Evolutionary conservation across 2,888 invertebrate genomes (phyloP).

Genomic region (Crematogaster levior): DNA sequence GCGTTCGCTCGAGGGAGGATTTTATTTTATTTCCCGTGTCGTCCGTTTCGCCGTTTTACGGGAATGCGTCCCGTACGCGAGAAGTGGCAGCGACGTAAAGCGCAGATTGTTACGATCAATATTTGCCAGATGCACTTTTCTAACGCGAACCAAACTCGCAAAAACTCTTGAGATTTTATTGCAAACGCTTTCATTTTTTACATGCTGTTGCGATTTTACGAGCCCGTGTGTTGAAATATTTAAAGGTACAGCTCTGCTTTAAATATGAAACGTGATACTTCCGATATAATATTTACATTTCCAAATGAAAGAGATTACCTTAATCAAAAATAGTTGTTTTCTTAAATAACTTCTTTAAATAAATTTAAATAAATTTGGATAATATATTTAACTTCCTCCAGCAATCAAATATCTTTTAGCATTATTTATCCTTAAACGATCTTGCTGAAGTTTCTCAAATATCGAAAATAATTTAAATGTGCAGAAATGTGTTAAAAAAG

Average conservation of each 20-base stretch:
- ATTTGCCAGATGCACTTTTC: constrained; percentile 51
- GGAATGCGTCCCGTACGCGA: constrained; percentile 9
- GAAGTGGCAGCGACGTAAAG: constrained; percentile 36
- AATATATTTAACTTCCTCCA: background rate
- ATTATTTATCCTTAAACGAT: background rate
- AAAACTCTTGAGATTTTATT: constrained; percentile 25
- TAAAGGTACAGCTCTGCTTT: background rate
- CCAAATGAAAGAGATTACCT: background rate
- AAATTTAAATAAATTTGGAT: background rate
- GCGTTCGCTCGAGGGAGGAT: constrained; percentile 10
- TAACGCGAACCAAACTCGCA: constrained; percentile 25
- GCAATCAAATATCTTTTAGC: background rate
- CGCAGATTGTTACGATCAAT: constrained; percentile 55
- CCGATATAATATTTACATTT: background rate
- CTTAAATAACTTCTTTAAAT: background rate
- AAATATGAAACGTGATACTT: background rate
- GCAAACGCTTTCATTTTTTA: background rate
- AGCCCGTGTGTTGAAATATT: background rate
- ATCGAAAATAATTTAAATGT: background rate
- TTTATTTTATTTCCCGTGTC: constrained; percentile 43
- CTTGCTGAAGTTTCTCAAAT: background rate
- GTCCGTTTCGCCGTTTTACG: constrained; percentile 43
- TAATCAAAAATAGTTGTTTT: background rate
- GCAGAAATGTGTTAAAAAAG: background rate
- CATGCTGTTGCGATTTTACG: background rate